phyloP scores from a whole-genome alignment of 1,140 invertebrate genomes.

The Sinonovacula constricta region DNA sequence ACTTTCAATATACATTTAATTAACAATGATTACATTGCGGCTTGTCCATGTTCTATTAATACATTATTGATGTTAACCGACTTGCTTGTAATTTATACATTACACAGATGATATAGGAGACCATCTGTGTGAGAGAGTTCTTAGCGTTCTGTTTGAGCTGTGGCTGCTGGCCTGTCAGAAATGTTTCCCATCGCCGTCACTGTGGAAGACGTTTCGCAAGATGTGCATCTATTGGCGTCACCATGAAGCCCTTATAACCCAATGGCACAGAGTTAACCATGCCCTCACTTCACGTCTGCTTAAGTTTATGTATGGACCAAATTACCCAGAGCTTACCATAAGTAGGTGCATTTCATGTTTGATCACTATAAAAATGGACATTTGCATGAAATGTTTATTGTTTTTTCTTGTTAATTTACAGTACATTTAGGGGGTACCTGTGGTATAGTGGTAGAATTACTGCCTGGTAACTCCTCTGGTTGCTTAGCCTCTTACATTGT shows the following conservation, averaged over 20 bases:
- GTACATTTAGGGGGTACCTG: background rate
- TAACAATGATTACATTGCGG: too few relatives aligned
- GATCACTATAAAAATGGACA: too few relatives aligned
- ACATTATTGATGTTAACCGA: too few relatives aligned
- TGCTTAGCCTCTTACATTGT: too few relatives aligned
- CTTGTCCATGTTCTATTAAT: too few relatives aligned
- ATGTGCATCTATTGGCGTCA: slow-evolving; percentile 96
- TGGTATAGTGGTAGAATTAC: too few relatives aligned
- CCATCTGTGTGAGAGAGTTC: slow-evolving; percentile 94
- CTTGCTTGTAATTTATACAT: background rate
- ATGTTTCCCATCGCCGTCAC: slow-evolving; percentile 93
- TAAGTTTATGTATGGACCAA: slow-evolving; percentile 92
- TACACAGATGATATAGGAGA: slow-evolving; percentile 94
- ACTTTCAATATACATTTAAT: too few relatives aligned
- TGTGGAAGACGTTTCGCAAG: slow-evolving; percentile 97
- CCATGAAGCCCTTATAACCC: slow-evolving; percentile 90
- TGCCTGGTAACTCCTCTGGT: too few relatives aligned
- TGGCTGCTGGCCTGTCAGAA: slow-evolving; percentile 95
- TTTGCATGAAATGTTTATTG: too few relatives aligned
- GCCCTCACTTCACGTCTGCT: slow-evolving; percentile 91
- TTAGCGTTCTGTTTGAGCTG: slow-evolving; percentile 95
- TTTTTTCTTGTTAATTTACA: too few relatives aligned
- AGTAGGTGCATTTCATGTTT: slow-evolving; percentile 78
- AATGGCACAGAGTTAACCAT: slow-evolving; percentile 96
- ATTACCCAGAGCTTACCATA: slow-evolving; percentile 88